Evolutionary conservation across 2,888 invertebrate species (phyloP), one percentile per base, ranked within the genome.

Genomic region (Melanophora roralis): DNA sequence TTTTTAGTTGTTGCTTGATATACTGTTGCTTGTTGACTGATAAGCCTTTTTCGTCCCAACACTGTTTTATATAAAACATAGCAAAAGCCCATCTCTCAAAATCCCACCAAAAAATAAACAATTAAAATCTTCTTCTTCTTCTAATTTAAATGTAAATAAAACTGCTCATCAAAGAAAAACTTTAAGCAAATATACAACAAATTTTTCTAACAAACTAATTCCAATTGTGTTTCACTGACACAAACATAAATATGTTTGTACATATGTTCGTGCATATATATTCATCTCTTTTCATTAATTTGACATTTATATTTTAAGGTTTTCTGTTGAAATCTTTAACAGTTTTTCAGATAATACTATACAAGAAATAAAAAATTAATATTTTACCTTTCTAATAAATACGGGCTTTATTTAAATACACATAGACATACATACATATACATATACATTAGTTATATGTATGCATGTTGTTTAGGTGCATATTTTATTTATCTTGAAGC

Each of bases 21-120:
- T 55, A 73, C 71, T 74, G 68, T 82, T 83, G 82, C 81, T 84
- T 77, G 82, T 83, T 82, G 81, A 88, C 85, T 88, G 88, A 85
- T 87, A 86, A 78, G 82, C 78, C 83, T 81, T 34, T 11, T 23
- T 14, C 7, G 19, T 40, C 75, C 6, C 59, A 45, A 2, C 68
- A 59, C 19, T 38, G 67, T 81, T 80, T 84, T 88, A 86, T 87
- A 88, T 88, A 87, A 53, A 38, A 38, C 3, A 11, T 14, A 27
- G 27, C 27, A 14, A 38, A 49, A 45, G 32, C n/a, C 23, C 7
- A 19, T 27, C 59, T 5, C 9, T 40, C 23, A 40, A 49, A 32
- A 8, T 11, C n/a, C 9, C 47, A 38, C 49, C n/a, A n/a, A n/a
- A n/a, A n/a, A 40, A 47, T 27, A 21, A 47, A 47, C 47, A 5